Percentiles rank a stretch among this genome's conserved stretches.
These are phyloP conservation scores for Drosophila fulvimacula DNA, from an alignment of 2,888 invertebrate species.

Conservation along the genomic window DNA sequence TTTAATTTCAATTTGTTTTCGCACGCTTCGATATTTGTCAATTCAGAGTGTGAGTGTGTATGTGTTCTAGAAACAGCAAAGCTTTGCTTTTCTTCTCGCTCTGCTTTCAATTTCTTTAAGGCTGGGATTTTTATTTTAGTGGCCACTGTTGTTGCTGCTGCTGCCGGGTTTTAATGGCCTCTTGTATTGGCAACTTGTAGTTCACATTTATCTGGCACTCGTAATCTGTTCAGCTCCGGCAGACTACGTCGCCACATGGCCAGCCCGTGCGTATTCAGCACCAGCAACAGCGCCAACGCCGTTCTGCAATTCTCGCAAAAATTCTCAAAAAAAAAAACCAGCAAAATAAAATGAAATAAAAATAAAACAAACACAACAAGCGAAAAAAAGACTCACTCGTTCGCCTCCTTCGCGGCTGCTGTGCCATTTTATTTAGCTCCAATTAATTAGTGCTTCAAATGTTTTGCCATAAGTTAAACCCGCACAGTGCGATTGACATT, in stretches of 20 bases:
- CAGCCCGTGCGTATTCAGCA: conserved; percentile 59
- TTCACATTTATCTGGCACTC: conserved; percentile 81
- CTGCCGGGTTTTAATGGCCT: conserved; percentile 78
- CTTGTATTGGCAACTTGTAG: conserved; percentile 82
- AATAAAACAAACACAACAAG: conserved; percentile 17
- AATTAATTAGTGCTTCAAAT: conserved; percentile 85
- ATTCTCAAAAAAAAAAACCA: conserved; percentile 21
- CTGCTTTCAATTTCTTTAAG: conserved; percentile 66
- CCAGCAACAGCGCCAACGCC: conserved; percentile 51
- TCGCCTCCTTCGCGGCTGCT: conserved; percentile 61
- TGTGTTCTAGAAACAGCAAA: conserved; percentile 47
- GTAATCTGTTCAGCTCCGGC: conserved; percentile 72
- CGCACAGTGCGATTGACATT: conserved; percentile 80
- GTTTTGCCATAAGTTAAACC: conserved; percentile 84
- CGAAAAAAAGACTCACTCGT: conserved; percentile 29
- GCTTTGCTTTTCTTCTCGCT: conserved; percentile 50
- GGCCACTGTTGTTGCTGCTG: conserved; percentile 56
- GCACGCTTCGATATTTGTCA: conserved; percentile 77
- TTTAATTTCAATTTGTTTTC: conserved; percentile 78
- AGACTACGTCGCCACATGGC: conserved; percentile 49
- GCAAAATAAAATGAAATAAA: conserved; percentile 9
- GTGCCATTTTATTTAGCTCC: conserved; percentile 85
- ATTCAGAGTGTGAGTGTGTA: conserved; percentile 9
- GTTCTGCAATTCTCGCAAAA: conserved; percentile 41
- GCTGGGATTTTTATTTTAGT: conserved; percentile 40